Conservation (phyloP, 2,888 invertebrate species). For the Ichneumon xanthorius region DNA sequence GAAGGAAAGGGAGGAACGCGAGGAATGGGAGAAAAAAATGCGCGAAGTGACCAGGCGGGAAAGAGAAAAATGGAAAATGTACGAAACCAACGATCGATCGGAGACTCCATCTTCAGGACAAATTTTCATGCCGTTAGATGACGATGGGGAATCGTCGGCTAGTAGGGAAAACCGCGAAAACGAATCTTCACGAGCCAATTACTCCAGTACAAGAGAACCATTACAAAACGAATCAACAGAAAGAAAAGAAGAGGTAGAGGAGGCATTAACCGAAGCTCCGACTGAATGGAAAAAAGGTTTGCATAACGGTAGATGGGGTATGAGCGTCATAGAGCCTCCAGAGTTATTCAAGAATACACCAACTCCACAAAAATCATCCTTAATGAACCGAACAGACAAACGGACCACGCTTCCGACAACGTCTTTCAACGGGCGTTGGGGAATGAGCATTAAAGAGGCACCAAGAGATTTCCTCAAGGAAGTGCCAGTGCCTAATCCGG, state of each 20-base stretch:
- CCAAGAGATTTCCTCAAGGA: constrained; percentile 27
- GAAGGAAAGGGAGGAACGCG: constrained; percentile 42
- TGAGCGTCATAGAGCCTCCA: constrained; percentile 52
- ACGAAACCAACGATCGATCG: constrained; percentile 32
- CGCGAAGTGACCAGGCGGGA: constrained; percentile 66
- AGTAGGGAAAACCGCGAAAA: background rate
- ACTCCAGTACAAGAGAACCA: background rate
- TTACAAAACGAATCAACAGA: background rate
- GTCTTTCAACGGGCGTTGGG: constrained; percentile 36
- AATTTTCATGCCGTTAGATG: constrained; percentile 32
- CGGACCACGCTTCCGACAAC: background rate
- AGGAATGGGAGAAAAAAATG: constrained; percentile 71
- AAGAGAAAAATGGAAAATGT: constrained; percentile 67
- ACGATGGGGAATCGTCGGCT: background rate
- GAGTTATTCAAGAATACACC: background rate
- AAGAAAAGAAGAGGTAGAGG: background rate
- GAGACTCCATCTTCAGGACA: constrained; percentile 20
- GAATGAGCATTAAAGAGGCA: constrained; percentile 36
- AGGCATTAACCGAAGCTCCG: background rate
- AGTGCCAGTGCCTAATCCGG: background rate
- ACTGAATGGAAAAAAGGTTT: constrained; percentile 12
- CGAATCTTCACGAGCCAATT: background rate
- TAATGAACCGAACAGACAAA: constrained; percentile 1
- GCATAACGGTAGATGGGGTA: constrained; percentile 62
- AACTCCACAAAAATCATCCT: constrained; percentile 5